phyloP scores from a whole-genome alignment of 1,140 invertebrate genomes.

The Drosophila lacteicornis region DNA sequence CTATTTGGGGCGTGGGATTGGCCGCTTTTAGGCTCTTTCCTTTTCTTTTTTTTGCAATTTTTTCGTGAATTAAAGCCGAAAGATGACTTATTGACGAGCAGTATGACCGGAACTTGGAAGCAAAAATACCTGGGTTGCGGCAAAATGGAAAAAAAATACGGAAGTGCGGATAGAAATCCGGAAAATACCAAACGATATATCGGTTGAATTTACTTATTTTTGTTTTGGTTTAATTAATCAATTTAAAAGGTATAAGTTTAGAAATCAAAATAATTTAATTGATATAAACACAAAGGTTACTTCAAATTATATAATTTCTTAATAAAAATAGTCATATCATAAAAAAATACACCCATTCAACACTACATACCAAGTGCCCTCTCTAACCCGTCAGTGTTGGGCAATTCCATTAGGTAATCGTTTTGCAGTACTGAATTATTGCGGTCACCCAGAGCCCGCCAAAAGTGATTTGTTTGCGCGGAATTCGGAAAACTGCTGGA shows the following conservation, averaged over 20 bases:
- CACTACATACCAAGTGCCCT: not conserved
- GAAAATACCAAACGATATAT: constrained; percentile 1
- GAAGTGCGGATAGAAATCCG: not conserved
- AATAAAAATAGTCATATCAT: too few species aligned
- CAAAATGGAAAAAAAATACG: constrained; percentile 3
- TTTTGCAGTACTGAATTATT: not conserved
- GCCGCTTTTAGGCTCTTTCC: constrained; percentile 15
- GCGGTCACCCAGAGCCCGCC: constrained; percentile 45
- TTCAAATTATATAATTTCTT: not conserved
- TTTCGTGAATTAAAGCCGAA: constrained; percentile 81
- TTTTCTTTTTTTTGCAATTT: constrained; percentile 47
- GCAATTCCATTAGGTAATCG: not conserved
- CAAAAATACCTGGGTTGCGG: not conserved
- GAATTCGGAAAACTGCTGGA: constrained; percentile 18
- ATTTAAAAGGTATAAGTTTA: not conserved
- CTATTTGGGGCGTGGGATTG: constrained; percentile 28
- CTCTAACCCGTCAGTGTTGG: constrained; percentile 15
- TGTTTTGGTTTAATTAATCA: not conserved
- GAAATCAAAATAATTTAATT: not conserved
- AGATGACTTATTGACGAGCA: constrained; percentile 75
- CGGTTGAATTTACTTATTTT: not conserved
- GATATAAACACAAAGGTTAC: not conserved
- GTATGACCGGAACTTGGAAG: constrained; percentile 36
- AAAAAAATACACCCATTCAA: not conserved
- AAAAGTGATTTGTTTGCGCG: constrained; percentile 56